Conservation (phyloP, 2,888 invertebrate species). For the Nipponacmea schrenckii region DNA sequence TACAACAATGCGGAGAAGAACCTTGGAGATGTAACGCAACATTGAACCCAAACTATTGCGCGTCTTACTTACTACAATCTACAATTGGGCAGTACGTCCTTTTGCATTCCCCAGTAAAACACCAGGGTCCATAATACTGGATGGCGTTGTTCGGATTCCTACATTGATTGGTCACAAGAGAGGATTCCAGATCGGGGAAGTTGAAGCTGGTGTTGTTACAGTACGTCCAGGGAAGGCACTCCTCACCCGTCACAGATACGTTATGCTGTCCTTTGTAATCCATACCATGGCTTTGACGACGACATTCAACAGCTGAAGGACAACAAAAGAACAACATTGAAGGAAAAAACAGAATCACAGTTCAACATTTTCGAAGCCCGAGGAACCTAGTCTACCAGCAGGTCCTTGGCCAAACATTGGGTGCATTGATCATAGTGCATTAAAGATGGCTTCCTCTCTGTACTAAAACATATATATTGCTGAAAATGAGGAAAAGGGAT, state of each 20-base stretch:
- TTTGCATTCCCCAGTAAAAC: not conserved
- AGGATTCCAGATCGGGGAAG: not conserved
- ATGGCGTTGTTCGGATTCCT: not conserved
- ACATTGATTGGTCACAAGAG: not conserved
- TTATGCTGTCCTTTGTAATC: not conserved
- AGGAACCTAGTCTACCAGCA: too few relatives aligned
- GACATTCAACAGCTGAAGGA: not conserved
- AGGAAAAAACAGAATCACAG: too few relatives aligned
- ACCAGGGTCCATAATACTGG: not conserved
- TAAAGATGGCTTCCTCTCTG: too few relatives aligned
- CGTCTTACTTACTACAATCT: not conserved
- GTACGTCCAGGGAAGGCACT: not conserved
- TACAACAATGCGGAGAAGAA: too few relatives aligned
- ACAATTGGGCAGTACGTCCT: not conserved
- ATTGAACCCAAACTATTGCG: too few relatives aligned
- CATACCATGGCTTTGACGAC: not conserved
- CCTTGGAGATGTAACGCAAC: too few relatives aligned
- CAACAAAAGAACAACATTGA: too few relatives aligned
- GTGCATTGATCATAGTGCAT: too few relatives aligned
- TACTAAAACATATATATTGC: too few relatives aligned
- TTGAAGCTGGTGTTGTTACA: not conserved
- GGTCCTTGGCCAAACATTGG: too few relatives aligned
- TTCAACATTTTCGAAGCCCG: too few relatives aligned
- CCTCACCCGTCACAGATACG: not conserved
- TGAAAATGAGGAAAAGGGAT: too few relatives aligned